Base-by-base conservation (phyloP, 2,113 vertebrate genomes). In the Hippopotamus amphibius region DNA sequence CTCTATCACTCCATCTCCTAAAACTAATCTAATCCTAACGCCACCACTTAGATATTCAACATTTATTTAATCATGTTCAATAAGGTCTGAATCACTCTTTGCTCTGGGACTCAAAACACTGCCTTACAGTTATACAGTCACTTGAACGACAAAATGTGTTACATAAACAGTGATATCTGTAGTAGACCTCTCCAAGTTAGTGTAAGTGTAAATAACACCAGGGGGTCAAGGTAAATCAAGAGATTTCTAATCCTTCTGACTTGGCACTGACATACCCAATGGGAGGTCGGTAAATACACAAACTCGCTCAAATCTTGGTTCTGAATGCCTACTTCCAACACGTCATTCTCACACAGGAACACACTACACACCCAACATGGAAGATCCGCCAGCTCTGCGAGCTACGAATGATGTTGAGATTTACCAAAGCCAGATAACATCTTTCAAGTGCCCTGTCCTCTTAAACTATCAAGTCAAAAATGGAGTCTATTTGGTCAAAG, bases 381-480 rank as follows among this genome's bases (percentile, higher is more conserved):
- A n/a, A 80, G 5, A 68, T 22, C 33, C 76, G 59, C 37, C 19
- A 68, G 55, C 48, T 85, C 68, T 68, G 33, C 12, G 26, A 84
- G 76, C 33, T 48, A 16, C 15, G 87, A 24, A 74, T 61, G 66
- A 61, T 7, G 30, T 19, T 43, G 69, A 26, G 28, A 86, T 82
- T 93, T 82, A 72, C 55, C 61, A 89, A 89, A 65, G 33, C 21
- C 91, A 71, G 66, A 65, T 37, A 61, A 83, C 15, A 77, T 19
- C 41, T 86, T 85, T 86, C 68, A 55, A 82, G 55, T 82, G 43
- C 13, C 30, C 57, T 59, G 46, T 53, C 41, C 21, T 72, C 59
- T 79, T 57, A 94, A 96, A 84, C 48, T 22, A 79, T 12, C 55
- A 69, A 85, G 46, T 43, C 13, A 88, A 93, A 96, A 91, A 69